These are phyloP conservation scores for Carposina sasakii DNA, from an alignment of 1,140 invertebrate species.

Conservation along the genomic window DNA sequence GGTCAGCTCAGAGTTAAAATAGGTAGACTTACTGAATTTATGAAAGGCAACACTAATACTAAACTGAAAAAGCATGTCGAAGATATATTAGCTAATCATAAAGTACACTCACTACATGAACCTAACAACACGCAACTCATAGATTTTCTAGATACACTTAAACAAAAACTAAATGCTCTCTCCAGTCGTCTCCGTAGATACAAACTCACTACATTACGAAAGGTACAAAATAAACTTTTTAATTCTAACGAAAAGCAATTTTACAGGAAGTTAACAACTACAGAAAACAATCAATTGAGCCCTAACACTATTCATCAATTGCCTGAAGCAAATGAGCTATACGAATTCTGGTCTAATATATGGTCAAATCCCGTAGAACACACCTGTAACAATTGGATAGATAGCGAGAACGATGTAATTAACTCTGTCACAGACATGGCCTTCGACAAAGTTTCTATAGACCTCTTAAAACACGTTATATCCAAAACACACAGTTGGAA, in stretches of 20 bases:
- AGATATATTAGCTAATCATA: too few species aligned
- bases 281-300: background rate
- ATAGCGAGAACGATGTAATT: background rate
- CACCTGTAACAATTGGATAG: background rate
- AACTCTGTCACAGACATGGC: background rate
- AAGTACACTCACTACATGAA: too few species aligned
- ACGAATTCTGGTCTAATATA: conserved; percentile 8
- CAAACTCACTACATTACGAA: background rate
- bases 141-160: conserved; percentile 3
- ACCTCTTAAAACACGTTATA: conserved; percentile 4
- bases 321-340: background rate
- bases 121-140: background rate
- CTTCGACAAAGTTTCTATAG: conserved; percentile 5
- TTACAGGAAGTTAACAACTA: background rate
- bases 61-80: too few species aligned
- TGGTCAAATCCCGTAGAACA: conserved; percentile 5
- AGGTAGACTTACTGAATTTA: too few species aligned
- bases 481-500: conserved; percentile 8
- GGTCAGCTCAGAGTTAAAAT: too few species aligned
- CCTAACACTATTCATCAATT: background rate
- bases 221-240: conserved; percentile 1
- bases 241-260: background rate
- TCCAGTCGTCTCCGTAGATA: conserved; percentile 3
- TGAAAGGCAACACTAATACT: too few species aligned
- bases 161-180: conserved; percentile 1